These are phyloP conservation scores for Mya arenaria DNA, from an alignment of 1,140 invertebrate species.

Conservation along the genomic window DNA sequence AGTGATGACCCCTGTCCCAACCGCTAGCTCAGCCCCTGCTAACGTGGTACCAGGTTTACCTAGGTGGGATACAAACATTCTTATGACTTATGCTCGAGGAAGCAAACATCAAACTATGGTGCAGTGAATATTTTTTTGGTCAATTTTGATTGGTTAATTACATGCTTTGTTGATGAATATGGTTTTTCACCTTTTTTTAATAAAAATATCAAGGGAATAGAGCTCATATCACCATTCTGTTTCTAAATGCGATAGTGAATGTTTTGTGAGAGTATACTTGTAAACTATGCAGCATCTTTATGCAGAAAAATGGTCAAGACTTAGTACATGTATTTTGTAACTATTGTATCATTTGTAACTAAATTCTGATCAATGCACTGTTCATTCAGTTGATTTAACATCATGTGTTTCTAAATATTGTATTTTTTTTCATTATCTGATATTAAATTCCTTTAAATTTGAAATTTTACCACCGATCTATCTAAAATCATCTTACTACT, in stretches of 20 bases:
- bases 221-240: neutral
- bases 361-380: too few species aligned
- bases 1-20: conserved; percentile 57
- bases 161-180: neutral
- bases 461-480: too few species aligned
- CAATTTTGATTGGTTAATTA: neutral
- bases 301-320: too few species aligned
- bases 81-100: conserved; percentile 59
- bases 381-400: too few species aligned
- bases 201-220: neutral
- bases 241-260: neutral
- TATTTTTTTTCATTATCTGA: too few species aligned
- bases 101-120: conserved; percentile 66
- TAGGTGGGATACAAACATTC: conserved; percentile 63
- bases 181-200: neutral
- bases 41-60: conserved; percentile 54
- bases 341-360: too few species aligned
- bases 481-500: too few species aligned
- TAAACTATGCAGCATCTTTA: neutral
- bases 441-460: too few species aligned
- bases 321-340: too few species aligned
- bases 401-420: too few species aligned
- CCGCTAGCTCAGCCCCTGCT: conserved; percentile 51
- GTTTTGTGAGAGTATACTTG: neutral
- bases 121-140: neutral